Base-by-base conservation (phyloP, 2,888 invertebrate genomes). In the Lasioglossum leucozonium region DNA sequence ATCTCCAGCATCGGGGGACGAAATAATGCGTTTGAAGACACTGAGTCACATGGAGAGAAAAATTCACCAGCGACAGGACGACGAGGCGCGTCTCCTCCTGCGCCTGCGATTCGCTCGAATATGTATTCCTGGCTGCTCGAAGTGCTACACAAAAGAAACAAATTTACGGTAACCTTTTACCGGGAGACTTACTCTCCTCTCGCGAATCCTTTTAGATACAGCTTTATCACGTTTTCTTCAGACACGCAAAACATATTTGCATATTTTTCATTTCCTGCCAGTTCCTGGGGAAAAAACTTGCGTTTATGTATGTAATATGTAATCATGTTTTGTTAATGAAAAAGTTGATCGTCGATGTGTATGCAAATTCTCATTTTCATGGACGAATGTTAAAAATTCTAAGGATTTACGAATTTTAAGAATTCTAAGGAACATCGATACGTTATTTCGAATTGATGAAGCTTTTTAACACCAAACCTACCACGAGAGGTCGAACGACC, bases 1-100 rank as follows among this genome's bases (percentile, higher is more conserved):
- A 89, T 89, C 89, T 85, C 75, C 62, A 71, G 62, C 77, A 88
- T 88, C 88, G 44, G 30, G 77, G 51, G 72, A 81, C 73, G 79
- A 74, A 80, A 77, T 77, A 84, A 84, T 47, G 82, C 76, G 78
- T 85, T 69, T 65, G 76, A 65, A 81, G 81, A 77, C 80, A 69
- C 58, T 72, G 75, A 76, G 81, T 67, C 87, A 81, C 40, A 81
- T 16, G 72, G 30, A 67, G 76, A 72, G 84, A 80, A 79, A 87
- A 84, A 72, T 69, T 44, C 55, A 10, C 16, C 73, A 69, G 58
- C 62, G 79, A 82, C 79, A 42, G 65, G 13, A 11, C 69, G 26
- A 11, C 69, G n/a, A n/a, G n/a, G n/a, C n/a, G n/a, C n/a, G 30
- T 18, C 69, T 71, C 40, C 58, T 74, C 47, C 58, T 40, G 26